Conservation (phyloP, 2,797 vertebrate species). For the Catharus ustulatus region DNA sequence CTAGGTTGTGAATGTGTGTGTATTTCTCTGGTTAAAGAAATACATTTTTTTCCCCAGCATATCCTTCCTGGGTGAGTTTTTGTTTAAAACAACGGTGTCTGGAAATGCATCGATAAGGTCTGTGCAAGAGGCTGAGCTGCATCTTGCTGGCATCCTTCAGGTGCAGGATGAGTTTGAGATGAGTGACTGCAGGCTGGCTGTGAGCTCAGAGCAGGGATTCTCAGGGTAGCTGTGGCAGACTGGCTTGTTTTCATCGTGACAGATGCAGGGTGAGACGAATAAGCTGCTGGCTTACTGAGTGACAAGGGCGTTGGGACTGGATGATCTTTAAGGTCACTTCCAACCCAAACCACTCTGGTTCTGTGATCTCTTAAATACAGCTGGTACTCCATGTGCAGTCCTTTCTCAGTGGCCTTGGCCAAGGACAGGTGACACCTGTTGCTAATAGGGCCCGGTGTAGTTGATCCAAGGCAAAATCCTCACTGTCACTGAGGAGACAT, state of each 20-base stretch:
- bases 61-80: too few species aligned
- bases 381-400: neutral
- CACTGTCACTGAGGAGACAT: too few species aligned
- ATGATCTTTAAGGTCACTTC: neutral
- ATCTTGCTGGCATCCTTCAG: neutral
- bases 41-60: neutral
- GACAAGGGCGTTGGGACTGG: neutral
- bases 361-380: neutral
- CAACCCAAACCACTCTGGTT: neutral
- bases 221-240: neutral
- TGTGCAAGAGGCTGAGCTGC: neutral
- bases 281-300: neutral
- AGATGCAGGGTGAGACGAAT: neutral
- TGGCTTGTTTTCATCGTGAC: neutral
- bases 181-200: neutral
- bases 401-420: neutral
- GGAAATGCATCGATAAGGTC: neutral
- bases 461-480: neutral
- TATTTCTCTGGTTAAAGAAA: neutral
- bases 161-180: neutral
- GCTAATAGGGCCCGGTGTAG: neutral
- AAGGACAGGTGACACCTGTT: neutral
- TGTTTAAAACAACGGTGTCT: fast-evolving
- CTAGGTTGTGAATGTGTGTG: neutral
- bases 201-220: neutral